These are phyloP conservation scores for Thera britannica DNA, from an alignment of 2,888 invertebrate species.

Conservation along the genomic window DNA sequence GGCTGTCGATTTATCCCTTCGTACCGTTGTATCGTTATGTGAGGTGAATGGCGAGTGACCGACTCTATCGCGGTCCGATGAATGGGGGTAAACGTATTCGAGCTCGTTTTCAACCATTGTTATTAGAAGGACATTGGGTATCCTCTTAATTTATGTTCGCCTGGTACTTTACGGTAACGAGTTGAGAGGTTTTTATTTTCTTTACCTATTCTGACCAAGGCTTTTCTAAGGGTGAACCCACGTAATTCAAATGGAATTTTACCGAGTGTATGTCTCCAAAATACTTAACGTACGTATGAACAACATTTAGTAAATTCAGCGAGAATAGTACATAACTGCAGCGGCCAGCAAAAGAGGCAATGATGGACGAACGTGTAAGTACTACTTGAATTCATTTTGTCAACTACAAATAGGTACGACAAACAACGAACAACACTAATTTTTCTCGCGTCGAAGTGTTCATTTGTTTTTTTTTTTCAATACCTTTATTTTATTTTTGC, in stretches of 20 bases:
- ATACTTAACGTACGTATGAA: neutral
- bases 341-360: too few relatives aligned
- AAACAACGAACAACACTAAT: too few relatives aligned
- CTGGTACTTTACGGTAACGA: slow-evolving; percentile 32
- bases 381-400: too few relatives aligned
- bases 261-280: neutral
- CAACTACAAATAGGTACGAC: too few relatives aligned
- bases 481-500: too few relatives aligned
- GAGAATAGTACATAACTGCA: too few relatives aligned
- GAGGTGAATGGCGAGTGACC: slow-evolving; percentile 43
- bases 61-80: slow-evolving; percentile 33
- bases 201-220: neutral
- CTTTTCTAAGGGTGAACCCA: neutral
- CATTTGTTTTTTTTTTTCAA: too few relatives aligned
- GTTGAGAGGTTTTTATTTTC: slow-evolving; percentile 10
- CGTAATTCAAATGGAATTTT: slow-evolving; percentile 2
- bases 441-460: too few relatives aligned
- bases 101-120: slow-evolving; percentile 29
- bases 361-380: too few relatives aligned
- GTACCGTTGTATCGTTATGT: slow-evolving; percentile 52
- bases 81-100: slow-evolving; percentile 34
- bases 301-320: too few relatives aligned
- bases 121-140: slow-evolving; percentile 35
- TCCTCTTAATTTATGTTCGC: slow-evolving; percentile 35
- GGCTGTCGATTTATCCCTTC: slow-evolving; percentile 56